phyloP scores from a whole-genome alignment of 2,888 invertebrate genomes.

The Drosophila meridiana region DNA sequence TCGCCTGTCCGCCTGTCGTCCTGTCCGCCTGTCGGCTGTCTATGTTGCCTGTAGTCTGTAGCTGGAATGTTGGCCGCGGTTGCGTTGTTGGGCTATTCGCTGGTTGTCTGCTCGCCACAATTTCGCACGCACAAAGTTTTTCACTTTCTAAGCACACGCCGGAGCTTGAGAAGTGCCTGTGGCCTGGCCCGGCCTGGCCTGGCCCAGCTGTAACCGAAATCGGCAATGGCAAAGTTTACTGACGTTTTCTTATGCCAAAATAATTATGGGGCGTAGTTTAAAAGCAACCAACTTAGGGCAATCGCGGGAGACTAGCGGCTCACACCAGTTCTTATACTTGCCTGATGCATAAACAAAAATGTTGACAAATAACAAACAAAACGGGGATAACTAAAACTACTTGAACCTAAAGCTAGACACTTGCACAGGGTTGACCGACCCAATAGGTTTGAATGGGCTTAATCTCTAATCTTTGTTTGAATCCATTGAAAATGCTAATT shows the following conservation, averaged over 20 bases:
- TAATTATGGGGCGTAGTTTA: conserved; percentile 57
- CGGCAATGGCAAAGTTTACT: conserved; percentile 66
- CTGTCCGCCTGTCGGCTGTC: conserved; percentile 25
- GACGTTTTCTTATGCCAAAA: conserved; percentile 73
- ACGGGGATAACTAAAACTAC: conserved; percentile 5
- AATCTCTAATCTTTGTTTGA: neutral
- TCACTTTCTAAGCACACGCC: conserved; percentile 59
- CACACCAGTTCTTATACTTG: conserved; percentile 67
- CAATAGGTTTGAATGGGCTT: conserved; percentile 2
- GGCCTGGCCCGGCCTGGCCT: conserved; percentile 42
- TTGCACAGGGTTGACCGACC: conserved; percentile 4
- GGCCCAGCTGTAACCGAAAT: conserved; percentile 65
- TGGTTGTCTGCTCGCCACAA: conserved; percentile 67
- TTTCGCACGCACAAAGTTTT: conserved; percentile 78
- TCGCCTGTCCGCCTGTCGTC: conserved; percentile 3
- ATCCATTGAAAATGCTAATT: no score
- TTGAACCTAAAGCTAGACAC: conserved; percentile 18
- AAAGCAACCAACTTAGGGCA: conserved; percentile 34
- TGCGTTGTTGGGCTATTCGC: conserved; percentile 49
- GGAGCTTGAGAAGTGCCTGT: conserved; percentile 27
- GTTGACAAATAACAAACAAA: conserved; percentile 31
- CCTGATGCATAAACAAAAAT: conserved; percentile 24
- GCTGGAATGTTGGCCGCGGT: conserved; percentile 48
- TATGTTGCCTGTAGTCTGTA: neutral
- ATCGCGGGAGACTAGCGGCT: conserved; percentile 53